phyloP scores from a whole-genome alignment of 2,113 vertebrate species.

The Oreamnos americanus region DNA sequence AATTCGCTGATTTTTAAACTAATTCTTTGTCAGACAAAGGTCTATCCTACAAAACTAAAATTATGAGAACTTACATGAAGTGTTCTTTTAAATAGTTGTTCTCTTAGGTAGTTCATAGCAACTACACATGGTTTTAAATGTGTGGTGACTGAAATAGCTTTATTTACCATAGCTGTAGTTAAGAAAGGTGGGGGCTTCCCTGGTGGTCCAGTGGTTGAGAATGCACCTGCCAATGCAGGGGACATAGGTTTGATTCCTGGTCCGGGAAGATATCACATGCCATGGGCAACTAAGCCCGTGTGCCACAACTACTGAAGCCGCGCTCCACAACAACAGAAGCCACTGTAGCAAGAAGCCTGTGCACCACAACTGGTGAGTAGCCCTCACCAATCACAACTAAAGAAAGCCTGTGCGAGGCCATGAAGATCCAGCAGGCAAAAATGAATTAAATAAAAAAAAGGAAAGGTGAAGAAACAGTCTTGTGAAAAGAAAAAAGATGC shows the following conservation, averaged over 20 bases:
- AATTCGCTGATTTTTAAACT: not conserved
- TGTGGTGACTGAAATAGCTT: not conserved
- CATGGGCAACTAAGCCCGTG: not conserved
- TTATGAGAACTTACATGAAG: not conserved
- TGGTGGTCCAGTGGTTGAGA: not conserved
- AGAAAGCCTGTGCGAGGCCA: not conserved
- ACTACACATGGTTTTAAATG: not conserved
- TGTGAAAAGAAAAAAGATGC: not conserved
- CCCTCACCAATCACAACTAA: not conserved
- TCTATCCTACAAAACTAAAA: not conserved
- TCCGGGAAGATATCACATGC: not conserved
- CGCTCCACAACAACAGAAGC: not conserved
- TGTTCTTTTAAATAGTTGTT: not conserved
- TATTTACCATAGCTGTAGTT: not conserved
- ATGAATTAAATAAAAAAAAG: not conserved
- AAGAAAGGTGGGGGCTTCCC: not conserved
- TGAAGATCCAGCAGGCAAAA: not conserved
- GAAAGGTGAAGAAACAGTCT: not conserved
- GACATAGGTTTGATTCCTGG: not conserved
- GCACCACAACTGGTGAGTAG: not conserved
- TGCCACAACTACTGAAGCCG: not conserved
- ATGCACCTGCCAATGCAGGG: not conserved
- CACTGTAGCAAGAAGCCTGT: not conserved
- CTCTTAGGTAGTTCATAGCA: not conserved
- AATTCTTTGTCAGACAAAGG: not conserved